Evolutionary conservation across 1,140 invertebrate genomes (phyloP).

Genomic region (Cardiocondyla obscurior): DNA sequence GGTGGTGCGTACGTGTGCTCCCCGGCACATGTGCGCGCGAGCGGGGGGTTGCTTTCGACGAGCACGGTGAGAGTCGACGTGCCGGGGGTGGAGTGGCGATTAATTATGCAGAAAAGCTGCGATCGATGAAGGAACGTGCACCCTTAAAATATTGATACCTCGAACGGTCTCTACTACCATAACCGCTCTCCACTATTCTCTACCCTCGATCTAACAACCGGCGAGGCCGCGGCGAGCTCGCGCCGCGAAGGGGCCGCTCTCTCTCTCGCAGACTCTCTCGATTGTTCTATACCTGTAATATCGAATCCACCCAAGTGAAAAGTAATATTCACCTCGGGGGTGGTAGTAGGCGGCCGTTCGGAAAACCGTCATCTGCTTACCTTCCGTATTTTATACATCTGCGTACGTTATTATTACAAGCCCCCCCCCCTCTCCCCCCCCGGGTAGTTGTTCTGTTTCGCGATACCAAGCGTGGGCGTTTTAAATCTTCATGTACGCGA

Average conservation of each 20-base stretch:
- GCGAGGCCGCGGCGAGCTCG: slow-evolving; percentile 24
- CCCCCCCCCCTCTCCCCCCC: no score
- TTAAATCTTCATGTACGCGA: neutral
- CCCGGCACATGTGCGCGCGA: neutral
- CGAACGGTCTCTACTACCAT: slow-evolving; percentile 65
- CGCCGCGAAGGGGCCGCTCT: slow-evolving; percentile 5
- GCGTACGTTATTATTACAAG: slow-evolving; percentile 38
- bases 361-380: slow-evolving; percentile 41
- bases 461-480: neutral
- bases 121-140: slow-evolving; percentile 77
- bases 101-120: slow-evolving; percentile 77
- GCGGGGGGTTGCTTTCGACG: slow-evolving; percentile 43
- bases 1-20: neutral
- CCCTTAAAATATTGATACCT: slow-evolving; percentile 78
- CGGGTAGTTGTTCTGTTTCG: neutral
- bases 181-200: slow-evolving; percentile 61
- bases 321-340: slow-evolving; percentile 54
- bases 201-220: slow-evolving; percentile 60
- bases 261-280: slow-evolving; percentile 40
- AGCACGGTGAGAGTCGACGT: slow-evolving; percentile 37
- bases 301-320: slow-evolving; percentile 53
- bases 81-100: slow-evolving; percentile 61
- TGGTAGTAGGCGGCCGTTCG: slow-evolving; percentile 19
- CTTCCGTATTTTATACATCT: slow-evolving; percentile 39
- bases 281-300: slow-evolving; percentile 60